Evolutionary conservation across 2,113 vertebrate genomes (phyloP).

Genomic region (Amia ocellicauda): DNA sequence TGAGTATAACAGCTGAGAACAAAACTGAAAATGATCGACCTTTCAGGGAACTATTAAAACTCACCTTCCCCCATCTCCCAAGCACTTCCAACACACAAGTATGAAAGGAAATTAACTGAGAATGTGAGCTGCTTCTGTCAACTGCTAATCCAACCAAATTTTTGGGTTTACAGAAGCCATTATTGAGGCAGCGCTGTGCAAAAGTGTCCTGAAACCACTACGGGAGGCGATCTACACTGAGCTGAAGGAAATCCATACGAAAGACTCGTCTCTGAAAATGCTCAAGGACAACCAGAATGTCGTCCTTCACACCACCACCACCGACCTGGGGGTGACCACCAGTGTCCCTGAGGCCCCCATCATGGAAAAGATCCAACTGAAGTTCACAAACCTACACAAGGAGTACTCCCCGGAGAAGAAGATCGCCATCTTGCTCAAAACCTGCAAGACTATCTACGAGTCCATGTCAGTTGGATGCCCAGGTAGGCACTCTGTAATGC

Average conservation of each 20-base stretch:
- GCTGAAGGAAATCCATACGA: slow-evolving; percentile 76
- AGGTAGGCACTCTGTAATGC: slow-evolving; percentile 77
- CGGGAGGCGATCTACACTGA: slow-evolving; percentile 75
- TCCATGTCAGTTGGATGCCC: slow-evolving; percentile 87
- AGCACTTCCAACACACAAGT: too few species aligned
- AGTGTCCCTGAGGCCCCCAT: slow-evolving; percentile 80
- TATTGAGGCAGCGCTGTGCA: slow-evolving; percentile 84
- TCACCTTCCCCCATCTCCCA: too few species aligned
- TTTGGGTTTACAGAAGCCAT: slow-evolving; percentile 68
- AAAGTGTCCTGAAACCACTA: slow-evolving; percentile 91
- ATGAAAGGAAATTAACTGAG: too few species aligned
- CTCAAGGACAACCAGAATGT: slow-evolving; percentile 84
- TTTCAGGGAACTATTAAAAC: too few species aligned
- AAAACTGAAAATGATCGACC: too few species aligned
- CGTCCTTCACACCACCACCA: slow-evolving; percentile 85
- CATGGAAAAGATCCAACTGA: slow-evolving; percentile 90
- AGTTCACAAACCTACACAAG: slow-evolving; percentile 78
- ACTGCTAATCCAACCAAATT: neutral
- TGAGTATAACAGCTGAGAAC: too few species aligned
- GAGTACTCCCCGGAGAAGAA: slow-evolving; percentile 95
- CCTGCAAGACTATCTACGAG: slow-evolving; percentile 96
- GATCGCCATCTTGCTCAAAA: slow-evolving; percentile 85
- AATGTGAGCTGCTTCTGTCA: neutral
- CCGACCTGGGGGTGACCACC: slow-evolving; percentile 84
- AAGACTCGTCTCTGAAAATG: slow-evolving; percentile 68